Evolutionary conservation across 2,797 vertebrate genomes (phyloP).

Genomic region (Danio albolineatus): DNA sequence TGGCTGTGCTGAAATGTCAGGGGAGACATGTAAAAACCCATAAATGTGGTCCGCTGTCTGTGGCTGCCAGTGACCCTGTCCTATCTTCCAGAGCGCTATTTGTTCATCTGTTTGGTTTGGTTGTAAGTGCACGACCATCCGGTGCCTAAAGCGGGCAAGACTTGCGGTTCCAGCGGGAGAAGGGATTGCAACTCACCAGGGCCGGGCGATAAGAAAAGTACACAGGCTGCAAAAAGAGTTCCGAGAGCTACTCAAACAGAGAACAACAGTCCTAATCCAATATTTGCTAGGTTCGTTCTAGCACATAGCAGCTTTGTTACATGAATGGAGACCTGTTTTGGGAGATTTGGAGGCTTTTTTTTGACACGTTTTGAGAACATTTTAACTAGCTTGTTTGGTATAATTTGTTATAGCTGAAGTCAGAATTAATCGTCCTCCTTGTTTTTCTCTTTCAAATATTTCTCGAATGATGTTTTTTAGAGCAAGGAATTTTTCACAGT

Average conservation of each 20-base stretch:
- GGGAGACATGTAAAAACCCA: constrained; percentile 61
- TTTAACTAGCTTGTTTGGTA: constrained; percentile 26
- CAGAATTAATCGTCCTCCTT: too few relatives aligned
- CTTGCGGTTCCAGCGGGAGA: constrained; percentile 36
- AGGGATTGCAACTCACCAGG: constrained; percentile 24
- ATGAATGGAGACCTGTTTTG: not conserved
- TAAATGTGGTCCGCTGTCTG: constrained; percentile 53
- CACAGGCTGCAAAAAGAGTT: constrained; percentile 26
- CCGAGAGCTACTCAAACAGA: constrained; percentile 50
- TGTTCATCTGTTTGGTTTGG: constrained; percentile 75
- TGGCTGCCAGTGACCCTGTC: constrained; percentile 69
- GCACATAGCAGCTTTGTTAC: not conserved
- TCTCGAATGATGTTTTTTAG: too few relatives aligned
- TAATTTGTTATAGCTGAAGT: not conserved
- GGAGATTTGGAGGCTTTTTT: not conserved
- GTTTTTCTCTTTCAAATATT: too few relatives aligned
- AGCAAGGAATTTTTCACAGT: too few relatives aligned
- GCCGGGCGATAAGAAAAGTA: constrained; percentile 50
- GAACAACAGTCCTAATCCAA: constrained; percentile 75
- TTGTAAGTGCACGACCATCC: constrained; percentile 47
- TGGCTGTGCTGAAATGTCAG: constrained; percentile 43
- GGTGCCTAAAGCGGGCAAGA: constrained; percentile 51
- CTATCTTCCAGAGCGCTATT: constrained; percentile 72
- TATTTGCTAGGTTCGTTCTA: constrained; percentile 57
- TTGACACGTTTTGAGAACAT: not conserved